phyloP scores from a whole-genome alignment of 2,797 vertebrate species.

The Bradypus variegatus region DNA sequence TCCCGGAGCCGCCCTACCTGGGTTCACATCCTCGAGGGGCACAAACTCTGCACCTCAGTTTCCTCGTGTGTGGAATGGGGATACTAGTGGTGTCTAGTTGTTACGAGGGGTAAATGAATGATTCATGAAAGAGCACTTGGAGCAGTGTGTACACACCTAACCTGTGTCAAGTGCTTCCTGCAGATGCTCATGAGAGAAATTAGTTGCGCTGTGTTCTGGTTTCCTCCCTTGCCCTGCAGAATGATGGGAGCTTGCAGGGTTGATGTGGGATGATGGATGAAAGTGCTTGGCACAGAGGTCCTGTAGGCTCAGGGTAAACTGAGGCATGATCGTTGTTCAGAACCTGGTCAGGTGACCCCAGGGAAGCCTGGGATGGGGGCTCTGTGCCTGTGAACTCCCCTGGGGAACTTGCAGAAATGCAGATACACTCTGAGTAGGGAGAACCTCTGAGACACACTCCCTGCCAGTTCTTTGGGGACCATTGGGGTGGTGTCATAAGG shows the following conservation, averaged over 20 bases:
- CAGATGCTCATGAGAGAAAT: neutral
- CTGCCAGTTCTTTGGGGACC: neutral
- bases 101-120: neutral
- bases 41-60: neutral
- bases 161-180: rapidly evolving
- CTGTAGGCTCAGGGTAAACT: neutral
- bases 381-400: neutral
- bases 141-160: too few relatives aligned
- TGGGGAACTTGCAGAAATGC: neutral
- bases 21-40: neutral
- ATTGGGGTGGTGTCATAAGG: neutral
- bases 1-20: rapidly evolving
- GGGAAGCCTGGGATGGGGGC: neutral
- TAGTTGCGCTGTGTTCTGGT: neutral
- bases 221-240: neutral
- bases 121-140: neutral
- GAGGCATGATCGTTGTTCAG: neutral
- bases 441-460: neutral
- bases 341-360: neutral
- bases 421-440: neutral
- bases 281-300: neutral
- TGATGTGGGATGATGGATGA: neutral
- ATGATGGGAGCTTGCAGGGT: neutral
- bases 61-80: neutral
- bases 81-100: neutral